Evolutionary conservation across 2,888 invertebrate genomes (phyloP).

Genomic region (Coenonympha glycerion): DNA sequence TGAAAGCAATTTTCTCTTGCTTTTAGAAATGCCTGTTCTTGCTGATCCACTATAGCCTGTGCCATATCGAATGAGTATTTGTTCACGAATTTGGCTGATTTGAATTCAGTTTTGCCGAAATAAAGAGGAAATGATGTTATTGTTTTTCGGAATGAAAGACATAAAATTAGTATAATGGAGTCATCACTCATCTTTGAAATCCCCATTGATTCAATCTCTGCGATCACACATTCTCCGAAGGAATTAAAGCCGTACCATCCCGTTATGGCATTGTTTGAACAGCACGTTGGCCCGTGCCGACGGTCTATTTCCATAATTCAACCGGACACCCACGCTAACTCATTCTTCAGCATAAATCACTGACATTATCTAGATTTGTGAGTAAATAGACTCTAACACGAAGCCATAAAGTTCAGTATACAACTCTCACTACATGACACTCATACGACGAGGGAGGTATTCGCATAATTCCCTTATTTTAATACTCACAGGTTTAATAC

Average conservation of each 20-base stretch:
- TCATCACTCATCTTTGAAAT: background rate
- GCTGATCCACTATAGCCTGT: constrained; percentile 19
- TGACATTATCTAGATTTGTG: constrained; percentile 29
- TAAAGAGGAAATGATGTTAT: too few species aligned
- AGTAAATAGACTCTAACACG: constrained; percentile 32
- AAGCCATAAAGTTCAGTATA: constrained; percentile 44
- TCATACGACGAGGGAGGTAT: constrained; percentile 37
- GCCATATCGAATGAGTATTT: constrained; percentile 1
- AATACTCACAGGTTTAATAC: background rate
- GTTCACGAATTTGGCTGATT: too few species aligned
- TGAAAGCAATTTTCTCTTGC: constrained; percentile 45
- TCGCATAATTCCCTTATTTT: constrained; percentile 32
- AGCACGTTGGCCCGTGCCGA: constrained; percentile 40
- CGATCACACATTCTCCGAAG: constrained; percentile 43
- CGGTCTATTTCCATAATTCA: constrained; percentile 70
- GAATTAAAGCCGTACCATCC: constrained; percentile 61
- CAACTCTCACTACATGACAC: constrained; percentile 34
- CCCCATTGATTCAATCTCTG: constrained; percentile 34
- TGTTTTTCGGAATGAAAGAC: background rate
- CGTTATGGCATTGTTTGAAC: constrained; percentile 67
- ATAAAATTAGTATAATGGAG: background rate
- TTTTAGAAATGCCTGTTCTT: constrained; percentile 31
- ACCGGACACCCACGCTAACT: constrained; percentile 50
- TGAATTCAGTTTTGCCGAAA: too few species aligned
- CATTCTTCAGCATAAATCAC: constrained; percentile 49